These are phyloP conservation scores for Cyclura pinguis DNA, from an alignment of 2,797 vertebrate genomes.

Conservation along the genomic window DNA sequence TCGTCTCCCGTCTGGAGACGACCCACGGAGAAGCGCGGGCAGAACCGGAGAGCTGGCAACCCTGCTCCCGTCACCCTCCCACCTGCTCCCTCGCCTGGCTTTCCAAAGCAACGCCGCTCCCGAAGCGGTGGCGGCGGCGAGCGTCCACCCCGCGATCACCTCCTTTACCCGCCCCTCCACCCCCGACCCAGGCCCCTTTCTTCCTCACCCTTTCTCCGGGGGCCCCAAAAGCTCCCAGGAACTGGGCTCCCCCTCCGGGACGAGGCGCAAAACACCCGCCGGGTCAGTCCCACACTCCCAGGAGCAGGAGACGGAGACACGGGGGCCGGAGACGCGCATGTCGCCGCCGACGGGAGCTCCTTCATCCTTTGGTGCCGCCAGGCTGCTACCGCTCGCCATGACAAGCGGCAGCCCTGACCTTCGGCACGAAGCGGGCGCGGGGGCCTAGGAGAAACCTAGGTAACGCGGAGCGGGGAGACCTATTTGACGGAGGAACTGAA, in stretches of 20 bases:
- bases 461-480: too few relatives aligned
- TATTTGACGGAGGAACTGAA: neutral
- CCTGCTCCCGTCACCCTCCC: too few relatives aligned
- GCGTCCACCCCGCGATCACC: too few relatives aligned
- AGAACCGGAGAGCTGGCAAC: too few relatives aligned
- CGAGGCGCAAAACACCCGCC: conserved; percentile 40
- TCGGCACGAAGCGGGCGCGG: accelerated
- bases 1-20: too few relatives aligned
- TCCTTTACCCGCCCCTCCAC: too few relatives aligned
- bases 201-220: conserved; percentile 4
- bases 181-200: too few relatives aligned
- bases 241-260: neutral
- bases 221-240: neutral
- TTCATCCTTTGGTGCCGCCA: neutral
- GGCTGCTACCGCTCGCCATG: conserved; percentile 40
- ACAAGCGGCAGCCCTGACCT: neutral
- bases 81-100: too few relatives aligned
- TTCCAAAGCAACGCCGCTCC: too few relatives aligned
- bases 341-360: accelerated
- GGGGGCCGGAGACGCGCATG: neutral
- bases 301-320: conserved; percentile 26
- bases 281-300: conserved; percentile 52
- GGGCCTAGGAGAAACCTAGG: accelerated
- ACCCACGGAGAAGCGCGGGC: neutral
- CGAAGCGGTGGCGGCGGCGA: too few relatives aligned